Percentiles rank a stretch among this genome's conserved stretches.
Evolutionary conservation across 2,888 invertebrate species (phyloP).

Genomic region (Drosophila differens): DNA sequence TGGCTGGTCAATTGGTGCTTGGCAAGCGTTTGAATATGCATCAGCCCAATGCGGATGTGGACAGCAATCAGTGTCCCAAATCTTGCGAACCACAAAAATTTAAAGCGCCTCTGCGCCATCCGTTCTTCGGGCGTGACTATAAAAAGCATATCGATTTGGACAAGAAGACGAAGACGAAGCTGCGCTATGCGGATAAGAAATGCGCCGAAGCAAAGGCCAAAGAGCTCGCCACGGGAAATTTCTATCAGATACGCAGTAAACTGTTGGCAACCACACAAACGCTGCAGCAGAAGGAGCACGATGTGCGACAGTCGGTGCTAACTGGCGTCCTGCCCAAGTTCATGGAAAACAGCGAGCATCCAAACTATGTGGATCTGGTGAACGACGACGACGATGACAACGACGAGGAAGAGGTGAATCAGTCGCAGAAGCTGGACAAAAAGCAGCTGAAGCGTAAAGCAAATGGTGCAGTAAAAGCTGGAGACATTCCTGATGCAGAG

Average conservation of each 20-base stretch:
- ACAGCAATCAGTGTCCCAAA: constrained; percentile 11
- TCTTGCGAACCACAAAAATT: constrained; percentile 28
- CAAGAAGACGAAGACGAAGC: constrained; percentile 2
- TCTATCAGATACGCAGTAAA: constrained; percentile 53
- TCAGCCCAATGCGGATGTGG: constrained; percentile 2
- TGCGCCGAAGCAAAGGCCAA: neutral
- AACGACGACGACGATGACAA: neutral
- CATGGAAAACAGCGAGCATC: constrained; percentile 25
- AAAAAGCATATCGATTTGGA: constrained; percentile 26
- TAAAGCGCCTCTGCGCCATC: constrained; percentile 37
- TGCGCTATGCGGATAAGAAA: constrained; percentile 35
- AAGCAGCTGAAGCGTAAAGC: neutral
- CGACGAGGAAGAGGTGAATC: neutral
- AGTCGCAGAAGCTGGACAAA: neutral
- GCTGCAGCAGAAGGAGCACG: constrained; percentile 57
- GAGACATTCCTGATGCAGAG: neutral
- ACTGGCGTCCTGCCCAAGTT: constrained; percentile 59
- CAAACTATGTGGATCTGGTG: constrained; percentile 17
- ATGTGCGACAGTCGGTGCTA: constrained; percentile 65
- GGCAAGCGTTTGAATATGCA: constrained; percentile 49
- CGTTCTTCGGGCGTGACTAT: constrained; percentile 45
- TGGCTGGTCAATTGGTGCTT: constrained; percentile 48
- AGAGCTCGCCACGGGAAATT: constrained; percentile 34
- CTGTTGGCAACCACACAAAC: constrained; percentile 49
- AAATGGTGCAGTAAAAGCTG: neutral